Evolutionary conservation across 2,113 vertebrate genomes (phyloP), one percentile per base, ranked within the genome.

Genomic region (Dicerorhinus sumatrensis): DNA sequence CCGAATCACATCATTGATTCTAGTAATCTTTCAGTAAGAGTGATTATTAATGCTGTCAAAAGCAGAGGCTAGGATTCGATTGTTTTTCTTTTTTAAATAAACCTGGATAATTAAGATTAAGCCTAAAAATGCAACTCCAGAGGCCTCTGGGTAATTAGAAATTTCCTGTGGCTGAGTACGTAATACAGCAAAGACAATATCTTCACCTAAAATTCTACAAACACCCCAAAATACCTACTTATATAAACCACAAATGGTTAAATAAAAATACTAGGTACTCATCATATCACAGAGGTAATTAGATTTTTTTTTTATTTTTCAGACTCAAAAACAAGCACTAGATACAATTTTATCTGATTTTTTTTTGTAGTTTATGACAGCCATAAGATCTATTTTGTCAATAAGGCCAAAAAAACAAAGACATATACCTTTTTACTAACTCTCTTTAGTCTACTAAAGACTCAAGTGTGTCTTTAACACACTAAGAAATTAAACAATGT

Each of bases 1-100:
- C 98, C 92, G 97, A 98, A 98, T 98, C 97, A 98, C 97, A 97
- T 92, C 97, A 98, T 87, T 98, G 98, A 98, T 98, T 99, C 97
- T 96, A 98, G 97, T 98, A 98, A 98, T 98, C 97, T 97, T 98
- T 97, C 85, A 97, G 96, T 89, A 94, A 97, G 90, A 98, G 67
- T 81, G 96, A 81, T 97, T 98, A 98, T 98, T 98, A 98, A 98
- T 98, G 96, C 79, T 97, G 95, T 98, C 58, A 27, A 97, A 98
- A 97, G 46, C 39, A 98, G 73, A 97, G 96, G 54, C 17, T 95
- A 54, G 21, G 67, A 96, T 97, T 94, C 48, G 56, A 13, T 84
- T 80, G n/a, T 94, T 83, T 51, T 80, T 62, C 89, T 8, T 42
- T 65, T 12, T 84, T 89, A 94, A 82, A 93, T 79, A 56, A 97